phyloP scores from a whole-genome alignment of 2,888 invertebrate genomes.

The Maniola hyperantus region DNA sequence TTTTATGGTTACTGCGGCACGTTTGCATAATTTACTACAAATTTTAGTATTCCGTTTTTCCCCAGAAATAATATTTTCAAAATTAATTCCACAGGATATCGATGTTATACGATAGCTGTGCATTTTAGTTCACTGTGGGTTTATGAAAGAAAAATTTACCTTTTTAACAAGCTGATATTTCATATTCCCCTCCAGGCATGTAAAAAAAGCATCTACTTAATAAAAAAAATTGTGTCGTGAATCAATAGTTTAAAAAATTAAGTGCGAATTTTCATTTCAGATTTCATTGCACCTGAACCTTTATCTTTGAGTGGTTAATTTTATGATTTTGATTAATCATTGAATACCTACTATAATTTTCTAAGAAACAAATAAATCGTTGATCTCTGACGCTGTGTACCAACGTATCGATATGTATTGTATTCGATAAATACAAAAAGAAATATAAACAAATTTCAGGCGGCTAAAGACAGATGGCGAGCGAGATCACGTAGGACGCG shows the following conservation, averaged over 20 bases:
- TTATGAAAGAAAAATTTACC: background rate
- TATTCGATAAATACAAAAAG: constrained; percentile 23
- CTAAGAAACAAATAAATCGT: too few relatives aligned
- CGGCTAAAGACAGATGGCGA: constrained; percentile 76
- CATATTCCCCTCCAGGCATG: background rate
- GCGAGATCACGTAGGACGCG: constrained; percentile 72
- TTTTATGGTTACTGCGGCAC: constrained; percentile 73
- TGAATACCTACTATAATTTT: too few relatives aligned
- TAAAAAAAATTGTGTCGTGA: background rate
- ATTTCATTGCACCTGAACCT: too few relatives aligned
- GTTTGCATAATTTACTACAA: constrained; percentile 70
- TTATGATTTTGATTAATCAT: too few relatives aligned
- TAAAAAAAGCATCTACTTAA: background rate
- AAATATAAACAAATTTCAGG: constrained; percentile 70
- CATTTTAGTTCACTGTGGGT: constrained; percentile 2
- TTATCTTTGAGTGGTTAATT: too few relatives aligned
- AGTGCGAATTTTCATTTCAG: too few relatives aligned
- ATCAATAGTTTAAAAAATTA: too few relatives aligned
- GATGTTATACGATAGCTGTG: constrained; percentile 19
- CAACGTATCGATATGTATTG: background rate
- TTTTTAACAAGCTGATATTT: background rate
- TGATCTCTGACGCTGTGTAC: background rate
- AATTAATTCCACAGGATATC: constrained; percentile 34
- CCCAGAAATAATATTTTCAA: constrained; percentile 35
- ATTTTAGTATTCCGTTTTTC: constrained; percentile 39